Conservation (phyloP, 1,140 invertebrate genomes). For the Drosophila ogumai region DNA sequence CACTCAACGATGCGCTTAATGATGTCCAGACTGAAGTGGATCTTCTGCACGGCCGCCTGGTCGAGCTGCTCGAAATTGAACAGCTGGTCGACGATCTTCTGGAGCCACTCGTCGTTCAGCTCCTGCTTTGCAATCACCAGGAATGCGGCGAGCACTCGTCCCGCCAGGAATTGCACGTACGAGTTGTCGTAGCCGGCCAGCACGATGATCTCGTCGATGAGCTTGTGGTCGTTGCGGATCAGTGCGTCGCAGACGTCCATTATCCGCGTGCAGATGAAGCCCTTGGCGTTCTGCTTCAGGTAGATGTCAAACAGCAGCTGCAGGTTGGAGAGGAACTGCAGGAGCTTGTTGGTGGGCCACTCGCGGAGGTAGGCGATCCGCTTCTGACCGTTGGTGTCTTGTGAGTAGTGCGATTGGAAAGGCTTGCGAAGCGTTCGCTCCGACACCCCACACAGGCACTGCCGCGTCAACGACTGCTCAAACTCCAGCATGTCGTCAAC, state of each 20-base stretch:
- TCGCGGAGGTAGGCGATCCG: constrained; percentile 87
- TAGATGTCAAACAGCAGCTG: constrained; percentile 94
- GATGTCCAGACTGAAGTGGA: constrained; percentile 93
- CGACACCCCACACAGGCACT: constrained; percentile 91
- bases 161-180: constrained; percentile 92
- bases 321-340: constrained; percentile 92
- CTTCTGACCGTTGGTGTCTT: constrained; percentile 85
- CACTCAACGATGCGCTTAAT: constrained; percentile 94
- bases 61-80: constrained; percentile 87
- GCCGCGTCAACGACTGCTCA: constrained; percentile 89
- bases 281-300: constrained; percentile 92
- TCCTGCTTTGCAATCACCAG: constrained; percentile 93
- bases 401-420: constrained; percentile 88
- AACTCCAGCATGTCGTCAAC: constrained; percentile 84
- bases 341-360: constrained; percentile 89
- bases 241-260: constrained; percentile 92
- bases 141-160: constrained; percentile 92
- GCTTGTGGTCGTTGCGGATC: constrained; percentile 91
- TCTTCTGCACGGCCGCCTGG: constrained; percentile 88
- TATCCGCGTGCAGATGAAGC: constrained; percentile 91
- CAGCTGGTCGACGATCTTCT: constrained; percentile 89
- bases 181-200: constrained; percentile 91
- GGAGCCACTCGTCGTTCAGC: constrained; percentile 91
- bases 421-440: constrained; percentile 89
- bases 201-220: constrained; percentile 93